phyloP scores from a whole-genome alignment of 2,888 invertebrate species.

The Graphium colonna region DNA sequence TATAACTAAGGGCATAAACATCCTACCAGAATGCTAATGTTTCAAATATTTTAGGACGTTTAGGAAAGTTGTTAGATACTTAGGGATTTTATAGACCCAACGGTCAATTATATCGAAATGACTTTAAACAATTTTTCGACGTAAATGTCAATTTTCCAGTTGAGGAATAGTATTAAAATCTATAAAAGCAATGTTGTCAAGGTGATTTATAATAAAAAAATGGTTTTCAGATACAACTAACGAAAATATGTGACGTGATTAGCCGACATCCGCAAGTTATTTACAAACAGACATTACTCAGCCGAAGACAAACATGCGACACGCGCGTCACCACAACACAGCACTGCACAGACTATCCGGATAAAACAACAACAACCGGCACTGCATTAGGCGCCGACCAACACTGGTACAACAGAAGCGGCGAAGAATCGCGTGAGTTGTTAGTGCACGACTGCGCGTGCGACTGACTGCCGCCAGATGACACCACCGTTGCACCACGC shows the following conservation, averaged over 20 bases:
- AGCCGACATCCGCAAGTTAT: slow-evolving; percentile 3
- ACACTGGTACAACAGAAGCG: slow-evolving; percentile 36
- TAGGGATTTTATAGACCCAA: neutral
- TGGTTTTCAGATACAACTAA: too few species aligned
- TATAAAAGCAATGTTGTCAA: too few species aligned
- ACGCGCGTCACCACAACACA: slow-evolving; percentile 14
- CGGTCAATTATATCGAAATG: neutral
- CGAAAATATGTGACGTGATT: slow-evolving; percentile 10
- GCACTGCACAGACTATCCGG: slow-evolving; percentile 27
- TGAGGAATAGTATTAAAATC: too few species aligned
- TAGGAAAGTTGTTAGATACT: neutral
- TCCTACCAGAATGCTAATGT: neutral
- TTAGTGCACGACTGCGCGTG: slow-evolving; percentile 63
- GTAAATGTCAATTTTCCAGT: too few species aligned
- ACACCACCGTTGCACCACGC: slow-evolving; percentile 65
- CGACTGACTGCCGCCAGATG: slow-evolving; percentile 55
- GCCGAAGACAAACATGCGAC: slow-evolving; percentile 42
- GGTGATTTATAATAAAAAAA: too few species aligned
- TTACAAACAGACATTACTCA: slow-evolving; percentile 23
- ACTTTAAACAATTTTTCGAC: too few species aligned
- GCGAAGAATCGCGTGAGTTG: slow-evolving; percentile 49
- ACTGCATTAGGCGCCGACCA: slow-evolving; percentile 20
- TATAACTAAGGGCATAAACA: neutral
- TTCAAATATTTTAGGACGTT: neutral
- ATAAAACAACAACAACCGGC: slow-evolving; percentile 25